Conservation (phyloP, 2,797 vertebrate genomes). For the Moxostoma hubbsi region DNA sequence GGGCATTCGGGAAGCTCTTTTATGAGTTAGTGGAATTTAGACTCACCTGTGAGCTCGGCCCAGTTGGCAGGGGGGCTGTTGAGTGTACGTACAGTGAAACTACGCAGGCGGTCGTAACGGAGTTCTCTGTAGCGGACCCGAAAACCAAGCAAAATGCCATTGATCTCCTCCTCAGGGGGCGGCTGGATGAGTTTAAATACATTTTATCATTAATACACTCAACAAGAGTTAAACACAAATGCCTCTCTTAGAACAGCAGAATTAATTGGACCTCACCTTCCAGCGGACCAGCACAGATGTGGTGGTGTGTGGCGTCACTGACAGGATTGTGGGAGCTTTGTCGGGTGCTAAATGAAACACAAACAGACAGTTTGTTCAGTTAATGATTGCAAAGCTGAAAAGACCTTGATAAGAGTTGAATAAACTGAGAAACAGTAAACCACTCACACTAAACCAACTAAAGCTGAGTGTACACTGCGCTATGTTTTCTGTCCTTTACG, state of each 20-base stretch:
- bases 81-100: conserved; percentile 82
- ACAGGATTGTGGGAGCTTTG: conserved; percentile 87
- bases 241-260: conserved; percentile 3
- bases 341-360: conserved; percentile 72
- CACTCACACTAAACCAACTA: conserved; percentile 45
- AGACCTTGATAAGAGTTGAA: conserved; percentile 21
- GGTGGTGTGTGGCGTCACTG: conserved; percentile 93
- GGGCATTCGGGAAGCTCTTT: neutral
- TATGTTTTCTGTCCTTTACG: neutral
- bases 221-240: conserved; percentile 20
- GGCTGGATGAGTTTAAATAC: conserved; percentile 79
- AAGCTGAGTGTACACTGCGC: neutral
- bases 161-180: conserved; percentile 91
- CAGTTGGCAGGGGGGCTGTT: conserved; percentile 81
- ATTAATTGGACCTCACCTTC: conserved; percentile 81
- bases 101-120: conserved; percentile 81
- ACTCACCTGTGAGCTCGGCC: conserved; percentile 91
- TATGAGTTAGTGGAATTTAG: neutral
- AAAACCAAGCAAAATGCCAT: conserved; percentile 93
- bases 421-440: neutral
- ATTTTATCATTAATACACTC: conserved; percentile 10
- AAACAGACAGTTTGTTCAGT: conserved; percentile 47
- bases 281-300: conserved; percentile 95
- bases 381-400: conserved; percentile 28
- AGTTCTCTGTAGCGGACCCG: conserved; percentile 91